A percentile compares a stretch with the other conserved stretches of the same genome.
These are phyloP conservation scores for Epinephelus coioides DNA, from an alignment of 2,797 vertebrate species.

Conservation along the genomic window DNA sequence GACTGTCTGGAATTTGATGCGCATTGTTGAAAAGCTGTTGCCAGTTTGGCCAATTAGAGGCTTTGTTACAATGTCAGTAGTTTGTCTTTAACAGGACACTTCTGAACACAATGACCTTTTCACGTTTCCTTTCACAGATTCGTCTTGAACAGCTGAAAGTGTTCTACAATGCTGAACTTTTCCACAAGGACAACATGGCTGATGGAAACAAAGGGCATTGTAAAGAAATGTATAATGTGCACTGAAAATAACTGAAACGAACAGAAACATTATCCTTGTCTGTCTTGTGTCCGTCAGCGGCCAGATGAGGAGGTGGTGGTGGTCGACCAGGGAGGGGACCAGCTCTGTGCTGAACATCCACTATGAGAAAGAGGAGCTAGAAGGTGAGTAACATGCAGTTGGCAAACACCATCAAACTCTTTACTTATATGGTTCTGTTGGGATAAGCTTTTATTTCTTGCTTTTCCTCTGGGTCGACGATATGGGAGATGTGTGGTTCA, in stretches of 20 bases:
- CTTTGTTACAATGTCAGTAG: conserved; percentile 16
- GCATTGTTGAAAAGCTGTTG: conserved; percentile 34
- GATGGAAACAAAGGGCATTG: conserved; percentile 6
- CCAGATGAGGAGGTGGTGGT: conserved; percentile 93
- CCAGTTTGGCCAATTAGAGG: conserved; percentile 32
- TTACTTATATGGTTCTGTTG: too few species aligned
- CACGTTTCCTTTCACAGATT: conserved; percentile 10
- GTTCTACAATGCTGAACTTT: conserved; percentile 17
- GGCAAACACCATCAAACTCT: neutral
- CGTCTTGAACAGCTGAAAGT: conserved; percentile 17
- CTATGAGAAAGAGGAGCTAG: conserved; percentile 94
- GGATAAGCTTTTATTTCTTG: too few species aligned
- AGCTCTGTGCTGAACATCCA: conserved; percentile 92
- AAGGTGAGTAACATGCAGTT: conserved; percentile 83
- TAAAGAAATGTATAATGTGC: neutral
- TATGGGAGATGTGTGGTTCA: too few species aligned
- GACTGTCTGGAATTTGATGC: conserved; percentile 65
- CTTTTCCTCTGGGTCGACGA: too few species aligned
- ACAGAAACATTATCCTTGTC: neutral
- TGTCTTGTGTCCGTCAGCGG: conserved; percentile 82
- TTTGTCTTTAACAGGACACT: conserved; percentile 27
- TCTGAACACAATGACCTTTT: conserved; percentile 41
- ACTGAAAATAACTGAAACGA: neutral
- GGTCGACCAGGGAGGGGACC: conserved; percentile 91
- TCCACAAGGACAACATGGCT: neutral